phyloP scores from a whole-genome alignment of 2,113 vertebrate species.

The Helogale parvula region DNA sequence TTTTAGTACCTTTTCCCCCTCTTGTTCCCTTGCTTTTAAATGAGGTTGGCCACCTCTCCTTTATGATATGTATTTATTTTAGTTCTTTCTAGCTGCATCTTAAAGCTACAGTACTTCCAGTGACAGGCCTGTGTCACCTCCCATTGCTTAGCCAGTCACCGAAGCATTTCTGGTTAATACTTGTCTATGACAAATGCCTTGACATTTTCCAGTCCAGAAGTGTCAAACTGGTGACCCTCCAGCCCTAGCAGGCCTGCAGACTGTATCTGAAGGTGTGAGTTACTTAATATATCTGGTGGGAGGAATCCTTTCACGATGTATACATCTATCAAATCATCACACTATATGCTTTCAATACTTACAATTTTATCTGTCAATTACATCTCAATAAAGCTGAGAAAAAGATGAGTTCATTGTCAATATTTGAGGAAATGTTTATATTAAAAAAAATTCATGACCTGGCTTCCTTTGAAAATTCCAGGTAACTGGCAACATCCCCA shows the following conservation, averaged over 20 bases:
- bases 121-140: not conserved
- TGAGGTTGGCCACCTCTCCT: not conserved
- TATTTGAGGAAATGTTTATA: constrained; percentile 25
- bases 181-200: not conserved
- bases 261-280: not conserved
- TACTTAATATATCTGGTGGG: not conserved
- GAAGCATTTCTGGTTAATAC: constrained; percentile 34
- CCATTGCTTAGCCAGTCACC: not conserved
- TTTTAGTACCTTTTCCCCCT: not conserved
- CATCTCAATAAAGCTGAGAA: not conserved
- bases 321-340: not conserved
- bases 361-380: not conserved
- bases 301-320: not conserved
- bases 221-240: not conserved
- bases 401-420: not conserved
- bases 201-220: not conserved
- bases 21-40: constrained; percentile 17
- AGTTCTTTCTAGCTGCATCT: not conserved
- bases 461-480: constrained; percentile 25
- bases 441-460: not conserved
- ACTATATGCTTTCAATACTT: not conserved
- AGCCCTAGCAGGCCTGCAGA: not conserved
- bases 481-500: not conserved
- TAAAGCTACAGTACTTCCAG: not conserved
- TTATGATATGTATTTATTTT: not conserved